Conservation (phyloP, 2,888 invertebrate species). For the Capitulum mitella region DNA sequence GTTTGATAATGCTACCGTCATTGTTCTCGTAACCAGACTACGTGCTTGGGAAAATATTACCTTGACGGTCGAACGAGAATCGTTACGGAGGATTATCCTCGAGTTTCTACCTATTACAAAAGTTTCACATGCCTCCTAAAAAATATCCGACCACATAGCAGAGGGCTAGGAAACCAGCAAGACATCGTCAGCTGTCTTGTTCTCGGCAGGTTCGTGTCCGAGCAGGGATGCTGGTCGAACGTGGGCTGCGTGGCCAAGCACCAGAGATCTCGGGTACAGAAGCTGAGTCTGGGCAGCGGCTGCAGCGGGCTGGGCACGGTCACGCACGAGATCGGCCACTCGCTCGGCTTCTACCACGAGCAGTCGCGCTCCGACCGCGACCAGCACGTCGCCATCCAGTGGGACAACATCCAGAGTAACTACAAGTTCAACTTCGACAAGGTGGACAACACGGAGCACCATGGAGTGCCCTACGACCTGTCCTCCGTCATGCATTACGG, state of each 20-base stretch:
- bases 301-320: conserved; percentile 9
- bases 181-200: too few relatives aligned
- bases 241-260: neutral
- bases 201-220: neutral
- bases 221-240: neutral
- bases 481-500: conserved; percentile 20
- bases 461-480: conserved; percentile 16
- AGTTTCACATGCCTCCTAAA: too few relatives aligned
- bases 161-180: too few relatives aligned
- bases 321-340: conserved; percentile 22
- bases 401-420: neutral
- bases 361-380: conserved; percentile 19
- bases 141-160: too few relatives aligned
- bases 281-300: neutral
- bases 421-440: neutral
- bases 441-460: neutral
- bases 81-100: too few relatives aligned
- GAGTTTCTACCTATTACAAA: too few relatives aligned
- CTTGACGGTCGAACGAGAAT: too few relatives aligned
- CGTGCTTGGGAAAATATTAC: too few relatives aligned
- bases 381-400: neutral
- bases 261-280: neutral
- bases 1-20: too few relatives aligned
- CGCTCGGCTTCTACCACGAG: conserved; percentile 8
- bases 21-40: too few relatives aligned